phyloP scores from a whole-genome alignment of 2,888 invertebrate species.

The Parthenolecanium corni region DNA sequence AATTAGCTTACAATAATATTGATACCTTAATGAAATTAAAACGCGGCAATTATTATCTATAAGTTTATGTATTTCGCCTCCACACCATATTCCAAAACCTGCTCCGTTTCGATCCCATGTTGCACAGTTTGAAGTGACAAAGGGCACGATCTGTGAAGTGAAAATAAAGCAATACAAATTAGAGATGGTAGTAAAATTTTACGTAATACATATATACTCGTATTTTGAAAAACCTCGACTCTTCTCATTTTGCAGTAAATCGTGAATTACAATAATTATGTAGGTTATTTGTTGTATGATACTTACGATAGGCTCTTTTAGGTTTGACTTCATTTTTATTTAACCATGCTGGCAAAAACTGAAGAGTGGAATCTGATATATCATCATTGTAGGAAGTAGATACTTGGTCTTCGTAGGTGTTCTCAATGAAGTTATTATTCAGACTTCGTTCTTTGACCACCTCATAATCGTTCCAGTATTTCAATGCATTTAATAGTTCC shows the following conservation, averaged over 20 bases:
- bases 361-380: not conserved
- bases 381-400: not conserved
- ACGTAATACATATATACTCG: too few relatives aligned
- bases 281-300: not conserved
- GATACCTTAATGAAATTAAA: too few relatives aligned
- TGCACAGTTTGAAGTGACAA: conserved; percentile 58
- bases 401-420: not conserved
- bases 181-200: not conserved
- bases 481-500: conserved; percentile 14
- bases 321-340: conserved; percentile 20
- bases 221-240: not conserved
- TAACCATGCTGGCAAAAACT: conserved; percentile 12
- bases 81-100: conserved; percentile 33
- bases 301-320: conserved; percentile 27
- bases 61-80: not conserved
- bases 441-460: not conserved
- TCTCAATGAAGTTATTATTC: too few relatives aligned
- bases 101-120: conserved; percentile 52
- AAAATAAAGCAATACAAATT: not conserved
- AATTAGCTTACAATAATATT: too few relatives aligned
- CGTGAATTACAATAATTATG: too few relatives aligned
- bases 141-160: conserved; percentile 47
- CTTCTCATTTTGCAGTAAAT: not conserved
- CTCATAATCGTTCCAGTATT: conserved; percentile 13
- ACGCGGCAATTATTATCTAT: not conserved